Evolutionary conservation across 2,797 vertebrate genomes (phyloP).

Genomic region (Echeneis naucrates): DNA sequence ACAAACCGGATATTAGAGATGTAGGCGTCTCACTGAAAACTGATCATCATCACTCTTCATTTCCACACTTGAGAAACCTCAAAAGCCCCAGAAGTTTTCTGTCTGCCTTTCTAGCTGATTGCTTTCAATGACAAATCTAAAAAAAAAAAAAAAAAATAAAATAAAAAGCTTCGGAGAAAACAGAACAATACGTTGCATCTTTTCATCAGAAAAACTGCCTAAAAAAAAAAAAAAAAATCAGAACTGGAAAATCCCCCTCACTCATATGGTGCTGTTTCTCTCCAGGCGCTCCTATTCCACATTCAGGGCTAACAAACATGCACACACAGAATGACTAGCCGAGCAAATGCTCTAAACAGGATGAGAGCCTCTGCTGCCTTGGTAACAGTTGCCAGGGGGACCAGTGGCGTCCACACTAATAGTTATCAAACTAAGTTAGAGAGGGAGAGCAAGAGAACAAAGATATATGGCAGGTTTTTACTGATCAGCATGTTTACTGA

Average conservation of each 20-base stretch:
- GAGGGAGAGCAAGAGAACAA: conserved; percentile 32
- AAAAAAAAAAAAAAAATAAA: too few relatives aligned
- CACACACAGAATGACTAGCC: conserved; percentile 12
- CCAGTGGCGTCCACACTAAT: conserved; percentile 44
- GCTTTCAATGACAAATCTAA: conserved; percentile 36
- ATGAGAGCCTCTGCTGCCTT: conserved; percentile 61
- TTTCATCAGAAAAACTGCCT: conserved; percentile 20
- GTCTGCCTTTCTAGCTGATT: neutral
- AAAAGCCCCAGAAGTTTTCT: conserved; percentile 56
- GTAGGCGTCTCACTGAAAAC: conserved; percentile 40
- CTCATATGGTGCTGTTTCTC: neutral
- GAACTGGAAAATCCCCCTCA: conserved; percentile 42
- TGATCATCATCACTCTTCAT: conserved; percentile 42
- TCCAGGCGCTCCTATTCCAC: conserved; percentile 29
- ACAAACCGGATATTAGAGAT: conserved; percentile 36
- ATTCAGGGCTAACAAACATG: conserved; percentile 47
- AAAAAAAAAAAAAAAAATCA: too few relatives aligned
- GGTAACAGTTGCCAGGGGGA: conserved; percentile 72
- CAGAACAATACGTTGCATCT: neutral
- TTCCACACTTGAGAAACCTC: conserved; percentile 46
- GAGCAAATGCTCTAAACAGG: conserved; percentile 54
- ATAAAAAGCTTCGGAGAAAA: conserved; percentile 23
- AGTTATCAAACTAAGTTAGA: conserved; percentile 48
- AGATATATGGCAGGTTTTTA: conserved; percentile 39
- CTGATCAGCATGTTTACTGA: conserved; percentile 66